Base-by-base conservation (phyloP, 2,797 vertebrate genomes). In the Pampus argenteus region DNA sequence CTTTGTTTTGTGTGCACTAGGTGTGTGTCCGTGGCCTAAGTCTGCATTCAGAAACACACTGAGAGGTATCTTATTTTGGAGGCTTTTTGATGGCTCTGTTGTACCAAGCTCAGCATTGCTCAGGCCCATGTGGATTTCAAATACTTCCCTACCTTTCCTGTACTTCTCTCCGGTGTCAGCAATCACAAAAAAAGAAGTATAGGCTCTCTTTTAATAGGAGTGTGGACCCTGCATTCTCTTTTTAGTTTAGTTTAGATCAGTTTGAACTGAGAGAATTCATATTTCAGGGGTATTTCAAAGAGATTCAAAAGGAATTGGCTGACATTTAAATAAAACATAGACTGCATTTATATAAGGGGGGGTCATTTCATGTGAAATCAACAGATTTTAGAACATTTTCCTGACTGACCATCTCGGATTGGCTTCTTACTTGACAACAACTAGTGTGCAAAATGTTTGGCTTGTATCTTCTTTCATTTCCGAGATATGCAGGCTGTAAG, bases 61-160 rank as follows among this genome's bases (percentile, higher is more conserved):
- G 76, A 55, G 63, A 25, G 17, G 66, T 65, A 73, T 79, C 72
- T 71, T 75, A 78, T 88, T 86, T 74, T 34, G 71, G 50, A 74
- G 44, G 52, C 40, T 64, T 74, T 57, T 64, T 58, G 44, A 66
- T 81, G 72, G 56, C 67, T 67, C 47, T 34, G 28, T 25, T 56
- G 47, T 60, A 66, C 9, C 42, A 44, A 44, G 17, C 74, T 66
- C 18, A 78, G 74, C 22, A 55, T 48, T 36, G 9, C 51, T 51
- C 29, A 2, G 31, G 25, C 58, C 59, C 66, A 61, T 62, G 62
- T 56, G 63, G 66, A 65, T 71, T 71, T 59, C 45, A 50, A 65
- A 48, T 36, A 44, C 64, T 71, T 71, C n/a, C 51, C 8, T 36
- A 25, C 40, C 49, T 57, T 62, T 20, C 52, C 18, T 54, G 25